Conservation (phyloP, 2,113 vertebrate species). For the Phrynosoma blainvillii region DNA sequence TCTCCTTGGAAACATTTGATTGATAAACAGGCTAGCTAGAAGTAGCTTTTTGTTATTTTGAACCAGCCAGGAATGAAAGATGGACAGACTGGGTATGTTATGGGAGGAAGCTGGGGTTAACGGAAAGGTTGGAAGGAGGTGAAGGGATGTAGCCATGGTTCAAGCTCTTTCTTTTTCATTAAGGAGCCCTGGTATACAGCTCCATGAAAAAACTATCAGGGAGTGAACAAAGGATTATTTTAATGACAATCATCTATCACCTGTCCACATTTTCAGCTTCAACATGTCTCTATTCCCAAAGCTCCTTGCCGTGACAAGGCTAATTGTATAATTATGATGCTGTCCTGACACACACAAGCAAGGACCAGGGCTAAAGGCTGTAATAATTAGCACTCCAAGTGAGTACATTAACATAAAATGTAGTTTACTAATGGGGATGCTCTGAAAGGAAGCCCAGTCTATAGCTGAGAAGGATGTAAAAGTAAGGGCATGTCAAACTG, state of each 20-base stretch:
- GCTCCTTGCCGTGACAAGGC: slow-evolving; percentile 71
- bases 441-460: slow-evolving; percentile 46
- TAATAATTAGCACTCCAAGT: slow-evolving; percentile 66
- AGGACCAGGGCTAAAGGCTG: slow-evolving; percentile 59
- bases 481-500: slow-evolving; percentile 44
- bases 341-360: slow-evolving; percentile 51
- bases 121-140: slow-evolving; percentile 42
- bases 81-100: slow-evolving; percentile 7
- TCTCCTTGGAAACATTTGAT: slow-evolving; percentile 28
- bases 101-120: not conserved
- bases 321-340: slow-evolving; percentile 71
- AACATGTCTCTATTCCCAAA: slow-evolving; percentile 67
- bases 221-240: slow-evolving; percentile 65
- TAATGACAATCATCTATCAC: slow-evolving; percentile 80
- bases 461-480: slow-evolving; percentile 44
- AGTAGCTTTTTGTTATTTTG: slow-evolving; percentile 52
- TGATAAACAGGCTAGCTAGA: slow-evolving; percentile 41
- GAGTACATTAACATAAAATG: slow-evolving; percentile 67
- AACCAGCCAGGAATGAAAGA: slow-evolving; percentile 43
- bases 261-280: slow-evolving; percentile 57
- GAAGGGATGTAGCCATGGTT: slow-evolving; percentile 53
- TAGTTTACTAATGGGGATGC: slow-evolving; percentile 62
- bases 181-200: slow-evolving; percentile 42
- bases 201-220: slow-evolving; percentile 42
- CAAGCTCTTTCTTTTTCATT: slow-evolving; percentile 67